Percentiles rank a stretch among this genome's conserved stretches.
Evolutionary conservation across 2,888 invertebrate genomes (phyloP).

Genomic region (Stenoptilia bipunctidactyla): DNA sequence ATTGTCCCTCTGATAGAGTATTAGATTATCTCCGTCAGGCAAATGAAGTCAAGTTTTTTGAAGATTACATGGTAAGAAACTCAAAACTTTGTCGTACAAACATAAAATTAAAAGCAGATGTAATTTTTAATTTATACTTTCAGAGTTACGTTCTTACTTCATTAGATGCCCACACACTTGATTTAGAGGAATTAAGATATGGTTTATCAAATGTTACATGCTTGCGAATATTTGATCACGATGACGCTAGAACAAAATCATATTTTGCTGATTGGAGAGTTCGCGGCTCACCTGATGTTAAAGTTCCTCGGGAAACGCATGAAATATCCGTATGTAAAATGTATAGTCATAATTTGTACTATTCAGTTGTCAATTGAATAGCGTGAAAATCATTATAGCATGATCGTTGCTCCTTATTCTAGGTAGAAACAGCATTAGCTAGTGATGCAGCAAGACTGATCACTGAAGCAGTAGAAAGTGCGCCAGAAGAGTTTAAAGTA

Average conservation of each 20-base stretch:
- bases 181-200: constrained; percentile 72
- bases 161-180: constrained; percentile 76
- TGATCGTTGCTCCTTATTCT: too few relatives aligned
- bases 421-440: constrained; percentile 51
- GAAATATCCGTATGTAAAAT: constrained; percentile 41
- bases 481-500: constrained; percentile 42
- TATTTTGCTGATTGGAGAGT: constrained; percentile 64
- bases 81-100: too few relatives aligned
- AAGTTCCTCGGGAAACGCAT: constrained; percentile 37
- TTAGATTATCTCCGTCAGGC: constrained; percentile 80
- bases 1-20: constrained; percentile 79
- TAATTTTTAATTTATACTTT: constrained; percentile 9
- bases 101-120: neutral
- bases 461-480: constrained; percentile 48
- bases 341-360: too few relatives aligned
- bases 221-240: constrained; percentile 75
- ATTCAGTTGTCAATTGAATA: too few relatives aligned
- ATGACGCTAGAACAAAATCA: constrained; percentile 55
- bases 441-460: constrained; percentile 51
- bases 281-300: constrained; percentile 29
- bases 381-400: too few relatives aligned
- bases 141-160: constrained; percentile 62
- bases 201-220: constrained; percentile 79
- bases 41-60: constrained; percentile 85
- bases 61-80: constrained; percentile 78